Conservation (phyloP, 2,113 vertebrate species). For the Rhea pennata region DNA sequence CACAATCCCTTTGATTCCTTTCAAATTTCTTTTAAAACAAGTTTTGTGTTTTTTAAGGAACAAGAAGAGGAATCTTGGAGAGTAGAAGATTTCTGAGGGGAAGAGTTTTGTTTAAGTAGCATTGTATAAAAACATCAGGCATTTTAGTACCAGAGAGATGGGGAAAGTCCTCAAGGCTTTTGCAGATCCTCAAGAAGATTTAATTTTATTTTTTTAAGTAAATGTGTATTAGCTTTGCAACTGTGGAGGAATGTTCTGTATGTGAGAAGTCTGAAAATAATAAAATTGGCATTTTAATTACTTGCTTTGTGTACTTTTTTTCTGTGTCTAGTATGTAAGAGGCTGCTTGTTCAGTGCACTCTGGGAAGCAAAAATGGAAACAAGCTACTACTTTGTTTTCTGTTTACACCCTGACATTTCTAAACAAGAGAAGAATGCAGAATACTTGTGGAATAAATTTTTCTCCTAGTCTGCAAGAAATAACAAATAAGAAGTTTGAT, state of each 20-base stretch:
- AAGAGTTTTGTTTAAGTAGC: not conserved
- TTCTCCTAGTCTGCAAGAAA: not conserved
- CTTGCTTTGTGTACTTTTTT: constrained; percentile 33
- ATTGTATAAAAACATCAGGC: not conserved
- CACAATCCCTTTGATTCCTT: constrained; percentile 17
- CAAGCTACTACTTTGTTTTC: constrained; percentile 78
- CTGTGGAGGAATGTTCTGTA: constrained; percentile 61
- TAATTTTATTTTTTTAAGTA: not conserved
- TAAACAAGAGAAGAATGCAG: constrained; percentile 54
- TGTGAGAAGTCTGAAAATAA: constrained; percentile 35
- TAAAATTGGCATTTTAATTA: constrained; percentile 55
- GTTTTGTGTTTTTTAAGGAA: constrained; percentile 40
- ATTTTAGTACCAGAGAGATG: not conserved
- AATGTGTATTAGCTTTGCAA: not conserved
- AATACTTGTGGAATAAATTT: not conserved
- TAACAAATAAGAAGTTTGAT: not conserved
- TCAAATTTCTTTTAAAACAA: constrained; percentile 55
- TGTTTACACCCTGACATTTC: constrained; percentile 67
- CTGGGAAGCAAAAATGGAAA: constrained; percentile 31
- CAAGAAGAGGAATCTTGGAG: not conserved
- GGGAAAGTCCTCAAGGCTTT: not conserved
- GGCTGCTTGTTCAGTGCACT: constrained; percentile 52
- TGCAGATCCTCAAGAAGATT: not conserved
- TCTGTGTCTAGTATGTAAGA: constrained; percentile 7
- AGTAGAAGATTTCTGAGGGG: not conserved